These are phyloP conservation scores for Sycophila sp. DNA, from an alignment of 1,140 invertebrate genomes.

Conservation along the genomic window DNA sequence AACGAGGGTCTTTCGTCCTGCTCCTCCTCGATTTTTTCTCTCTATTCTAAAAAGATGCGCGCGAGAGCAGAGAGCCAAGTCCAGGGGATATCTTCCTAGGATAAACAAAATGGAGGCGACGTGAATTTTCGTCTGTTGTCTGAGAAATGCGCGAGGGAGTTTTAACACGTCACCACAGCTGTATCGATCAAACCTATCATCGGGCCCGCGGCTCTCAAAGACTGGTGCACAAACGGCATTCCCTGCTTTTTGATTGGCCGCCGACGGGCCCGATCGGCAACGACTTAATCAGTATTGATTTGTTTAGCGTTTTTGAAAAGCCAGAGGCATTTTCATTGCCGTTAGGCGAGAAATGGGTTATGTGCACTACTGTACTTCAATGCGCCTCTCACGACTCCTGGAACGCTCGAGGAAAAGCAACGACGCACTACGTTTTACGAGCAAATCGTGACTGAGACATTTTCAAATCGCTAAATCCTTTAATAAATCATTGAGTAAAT, in stretches of 20 bases:
- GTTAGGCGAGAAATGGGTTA: not conserved
- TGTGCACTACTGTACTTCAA: too few species aligned
- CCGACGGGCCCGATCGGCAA: conserved; percentile 1
- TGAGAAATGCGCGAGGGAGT: not conserved
- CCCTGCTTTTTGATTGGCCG: too few species aligned
- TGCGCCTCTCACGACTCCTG: too few species aligned
- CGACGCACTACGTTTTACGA: too few species aligned
- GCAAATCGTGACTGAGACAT: too few species aligned
- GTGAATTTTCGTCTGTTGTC: not conserved
- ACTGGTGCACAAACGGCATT: too few species aligned
- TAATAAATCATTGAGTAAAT: too few species aligned
- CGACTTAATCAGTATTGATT: conserved; percentile 17
- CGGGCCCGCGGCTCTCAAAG: too few species aligned
- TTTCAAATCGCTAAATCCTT: too few species aligned
- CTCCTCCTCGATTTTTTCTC: not conserved
- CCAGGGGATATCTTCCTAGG: not conserved
- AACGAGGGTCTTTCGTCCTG: too few species aligned
- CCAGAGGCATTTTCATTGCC: not conserved
- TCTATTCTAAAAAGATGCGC: not conserved
- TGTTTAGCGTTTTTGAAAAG: not conserved
- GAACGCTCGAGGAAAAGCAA: too few species aligned
- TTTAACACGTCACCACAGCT: not conserved
- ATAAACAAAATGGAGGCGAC: conserved; percentile 20
- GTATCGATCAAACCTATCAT: conserved; percentile 31
- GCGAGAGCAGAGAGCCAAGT: not conserved